Base-by-base conservation (phyloP, 2,888 invertebrate species). In the Limenitis camilla region DNA sequence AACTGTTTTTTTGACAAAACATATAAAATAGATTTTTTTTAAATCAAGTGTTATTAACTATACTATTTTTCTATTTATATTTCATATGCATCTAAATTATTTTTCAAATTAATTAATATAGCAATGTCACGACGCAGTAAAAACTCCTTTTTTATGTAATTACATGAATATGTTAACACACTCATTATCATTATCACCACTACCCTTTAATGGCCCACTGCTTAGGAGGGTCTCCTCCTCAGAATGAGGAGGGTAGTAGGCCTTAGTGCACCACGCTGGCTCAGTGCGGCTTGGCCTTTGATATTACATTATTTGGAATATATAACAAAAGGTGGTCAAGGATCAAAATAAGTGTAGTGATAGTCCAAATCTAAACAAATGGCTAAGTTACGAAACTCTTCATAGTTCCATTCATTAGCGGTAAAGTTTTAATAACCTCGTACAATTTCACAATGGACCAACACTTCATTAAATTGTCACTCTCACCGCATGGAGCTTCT, bases 391-490 rank as follows among this genome's bases (percentile, higher is more conserved):
- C 59, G 55, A 56, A 57, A 65, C 28, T 72, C 75, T 74, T 73
- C 71, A 73, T 63, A 61, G 56, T 63, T 67, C 69, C 71, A 78
- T 81, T 78, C 76, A 81, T 83, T 80, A 79, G 69, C 67, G 61
- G 66, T 68, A 66, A 69, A 71, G 69, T 71, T 80, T 78, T 80
- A 78, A 81, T 77, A 76, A 72, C 72, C 68, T 72, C 69, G 64
- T 76, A 72, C 78, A 81, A 58, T 83, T 81, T 78, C 72, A 81
- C 79, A 83, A 84, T 79, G 72, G 68, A 54, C 72, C 70, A 75
- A 76, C 76, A 80, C 76, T 83, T 84, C 80, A 82, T 84, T 84
- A 82, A 77, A 82, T 80, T 84, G 81, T 83, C 84, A 83, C 81
- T 83, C 82, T 82, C 60, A 63, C 61, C 54, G 59, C 65, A 58